Base-by-base conservation (phyloP, 2,797 vertebrate genomes). In the Protosalanx chinensis region DNA sequence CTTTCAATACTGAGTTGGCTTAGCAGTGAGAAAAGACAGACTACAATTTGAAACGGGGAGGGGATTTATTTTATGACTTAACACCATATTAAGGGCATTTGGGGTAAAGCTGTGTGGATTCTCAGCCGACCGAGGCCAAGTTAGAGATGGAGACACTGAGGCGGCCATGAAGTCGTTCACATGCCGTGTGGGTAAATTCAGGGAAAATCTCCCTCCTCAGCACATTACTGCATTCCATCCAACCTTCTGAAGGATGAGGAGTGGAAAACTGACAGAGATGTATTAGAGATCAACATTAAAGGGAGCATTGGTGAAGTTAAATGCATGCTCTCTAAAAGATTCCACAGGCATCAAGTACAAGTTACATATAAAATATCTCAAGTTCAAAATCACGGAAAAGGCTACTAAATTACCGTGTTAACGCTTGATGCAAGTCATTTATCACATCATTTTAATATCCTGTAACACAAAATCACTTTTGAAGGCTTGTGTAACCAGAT, bases 141-240 rank as follows among this genome's bases (percentile, higher is more conserved):
- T 32, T 35, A 32, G 33, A 29, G 23, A n/a, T 32, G 75, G 33
- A 51, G 57, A 72, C 20, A 58, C 70, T 71, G 73, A 73, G 77
- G 59, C 57, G 18, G 70, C 64, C 33, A 51, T 77, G 72, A 81
- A 67, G 72, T 75, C 75, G 74, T 60, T 33, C 61, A 51, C 33
- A 37, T 12, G 62, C 62, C 64, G 53, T 32, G 65, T 53, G 29
- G 65, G 65, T 53, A 67, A 53, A 5, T 51, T 32, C 27, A 64
- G 1, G 62, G 81, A 86, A 72, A 37, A 70, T 61, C 2, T 67
- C 74, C 82, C 51, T 75, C 80, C 68, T 92, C 90, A 89, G 91
- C 90, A 91, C 86, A 90, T 92, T 92, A 90, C 68, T 82, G 13
- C 68, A 68, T 76, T 76, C 74, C 79, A 88, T 85, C 89, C 81